These are phyloP conservation scores for Heliconius eleuchia DNA, from an alignment of 1,140 invertebrate species.

Conservation along the genomic window DNA sequence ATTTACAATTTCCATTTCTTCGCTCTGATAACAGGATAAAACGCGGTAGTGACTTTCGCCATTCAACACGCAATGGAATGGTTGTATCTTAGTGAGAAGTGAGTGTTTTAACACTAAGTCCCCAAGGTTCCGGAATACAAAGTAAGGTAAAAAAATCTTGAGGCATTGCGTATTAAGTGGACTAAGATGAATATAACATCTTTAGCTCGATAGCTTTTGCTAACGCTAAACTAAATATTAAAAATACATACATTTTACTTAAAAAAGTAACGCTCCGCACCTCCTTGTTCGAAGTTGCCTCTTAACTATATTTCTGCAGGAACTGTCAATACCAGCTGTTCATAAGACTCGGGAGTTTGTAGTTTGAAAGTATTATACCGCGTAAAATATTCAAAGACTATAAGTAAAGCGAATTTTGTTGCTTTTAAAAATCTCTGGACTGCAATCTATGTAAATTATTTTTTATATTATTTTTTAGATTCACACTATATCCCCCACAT, in stretches of 20 bases:
- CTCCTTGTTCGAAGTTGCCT: conserved; percentile 18
- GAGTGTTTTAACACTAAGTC: too few relatives aligned
- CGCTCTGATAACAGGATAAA: too few relatives aligned
- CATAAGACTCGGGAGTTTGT: conserved; percentile 34
- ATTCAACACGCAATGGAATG: too few relatives aligned
- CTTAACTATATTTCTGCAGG: conserved; percentile 36
- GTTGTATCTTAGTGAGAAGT: too few relatives aligned
- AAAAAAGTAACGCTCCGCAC: conserved; percentile 19
- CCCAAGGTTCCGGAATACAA: too few relatives aligned
- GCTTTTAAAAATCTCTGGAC: conserved; percentile 5
- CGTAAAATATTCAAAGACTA: conserved; percentile 38
- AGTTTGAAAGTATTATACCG: conserved; percentile 38
- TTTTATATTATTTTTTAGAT: background rate
- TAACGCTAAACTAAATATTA: too few relatives aligned
- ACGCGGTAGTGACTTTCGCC: too few relatives aligned
- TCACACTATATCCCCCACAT: too few relatives aligned
- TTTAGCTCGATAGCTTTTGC: too few relatives aligned
- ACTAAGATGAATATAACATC: background rate
- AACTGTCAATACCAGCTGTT: conserved; percentile 43
- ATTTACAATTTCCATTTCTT: too few relatives aligned
- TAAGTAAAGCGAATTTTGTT: conserved; percentile 30
- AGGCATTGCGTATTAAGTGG: too few relatives aligned
- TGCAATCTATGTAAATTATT: background rate
- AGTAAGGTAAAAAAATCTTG: too few relatives aligned
- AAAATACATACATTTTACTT: conserved; percentile 8